Evolutionary conservation across 2,113 vertebrate genomes (phyloP).

Genomic region (Naja naja): DNA sequence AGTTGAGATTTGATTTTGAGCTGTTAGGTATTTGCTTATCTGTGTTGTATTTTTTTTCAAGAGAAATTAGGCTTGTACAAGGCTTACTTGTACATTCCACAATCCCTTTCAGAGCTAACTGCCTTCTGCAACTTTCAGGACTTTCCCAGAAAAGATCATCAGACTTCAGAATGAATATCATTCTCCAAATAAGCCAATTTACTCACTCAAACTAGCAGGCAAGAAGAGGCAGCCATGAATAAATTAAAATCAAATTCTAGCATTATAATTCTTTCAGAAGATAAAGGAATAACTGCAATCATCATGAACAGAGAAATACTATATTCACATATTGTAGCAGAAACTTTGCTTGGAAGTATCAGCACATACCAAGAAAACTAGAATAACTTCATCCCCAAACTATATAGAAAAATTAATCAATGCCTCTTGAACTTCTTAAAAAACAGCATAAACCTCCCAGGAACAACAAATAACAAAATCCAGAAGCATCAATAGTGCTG

Average conservation of each 20-base stretch:
- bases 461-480: background rate
- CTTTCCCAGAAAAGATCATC: background rate
- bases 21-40: too few species aligned
- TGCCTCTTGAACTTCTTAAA: background rate
- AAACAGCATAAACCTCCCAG: background rate
- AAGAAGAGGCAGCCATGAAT: background rate
- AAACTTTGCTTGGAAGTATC: background rate
- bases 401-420: background rate
- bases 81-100: too few species aligned
- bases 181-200: background rate
- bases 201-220: background rate
- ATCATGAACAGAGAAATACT: background rate
- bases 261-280: background rate
- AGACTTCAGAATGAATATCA: background rate
- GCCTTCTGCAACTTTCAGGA: background rate
- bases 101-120: background rate
- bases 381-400: background rate
- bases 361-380: background rate
- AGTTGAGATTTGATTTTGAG: too few species aligned
- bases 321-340: background rate
- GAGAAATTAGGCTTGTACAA: too few species aligned
- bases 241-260: background rate
- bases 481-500: background rate
- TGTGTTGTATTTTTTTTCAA: too few species aligned
- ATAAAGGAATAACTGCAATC: background rate